Percentiles rank a stretch among this genome's conserved stretches.
These are phyloP conservation scores for Megaceryle alcyon DNA, from an alignment of 2,797 vertebrate genomes.

Conservation along the genomic window DNA sequence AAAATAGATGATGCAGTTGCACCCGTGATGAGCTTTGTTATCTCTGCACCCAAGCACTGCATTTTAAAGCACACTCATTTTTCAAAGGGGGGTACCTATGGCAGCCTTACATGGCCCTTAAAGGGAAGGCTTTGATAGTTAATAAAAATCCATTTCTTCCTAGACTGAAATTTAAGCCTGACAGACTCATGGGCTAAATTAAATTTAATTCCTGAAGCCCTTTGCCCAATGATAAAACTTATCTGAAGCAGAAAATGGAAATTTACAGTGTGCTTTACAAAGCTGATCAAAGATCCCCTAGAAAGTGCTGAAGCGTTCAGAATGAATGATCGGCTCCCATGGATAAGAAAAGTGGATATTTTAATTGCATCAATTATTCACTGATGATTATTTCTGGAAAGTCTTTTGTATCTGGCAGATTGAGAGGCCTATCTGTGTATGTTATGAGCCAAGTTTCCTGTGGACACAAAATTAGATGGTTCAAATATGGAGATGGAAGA, in stretches of 20 bases:
- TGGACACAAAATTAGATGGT: not conserved
- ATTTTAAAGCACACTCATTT: not conserved
- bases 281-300: not conserved
- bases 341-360: not conserved
- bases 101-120: not conserved
- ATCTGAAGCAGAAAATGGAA: slow-evolving; percentile 46
- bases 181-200: not conserved
- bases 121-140: not conserved
- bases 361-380: slow-evolving; percentile 46
- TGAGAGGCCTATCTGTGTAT: not conserved
- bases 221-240: not conserved
- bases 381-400: not conserved
- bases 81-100: not conserved
- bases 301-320: slow-evolving; percentile 18
- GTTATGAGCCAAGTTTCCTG: not conserved
- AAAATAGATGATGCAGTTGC: not conserved
- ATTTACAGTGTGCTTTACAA: not conserved
- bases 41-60: not conserved
- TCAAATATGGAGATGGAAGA: not conserved
- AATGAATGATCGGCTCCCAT: not conserved
- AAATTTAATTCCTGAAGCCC: slow-evolving; percentile 3
- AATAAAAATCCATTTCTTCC: not conserved
- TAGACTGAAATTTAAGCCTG: not conserved
- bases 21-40: not conserved
- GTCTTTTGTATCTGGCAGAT: not conserved